Percentiles rank a stretch among this genome's conserved stretches.
Evolutionary conservation across 1,140 invertebrate genomes (phyloP).

Genomic region (Stegodyphus mimosarum): DNA sequence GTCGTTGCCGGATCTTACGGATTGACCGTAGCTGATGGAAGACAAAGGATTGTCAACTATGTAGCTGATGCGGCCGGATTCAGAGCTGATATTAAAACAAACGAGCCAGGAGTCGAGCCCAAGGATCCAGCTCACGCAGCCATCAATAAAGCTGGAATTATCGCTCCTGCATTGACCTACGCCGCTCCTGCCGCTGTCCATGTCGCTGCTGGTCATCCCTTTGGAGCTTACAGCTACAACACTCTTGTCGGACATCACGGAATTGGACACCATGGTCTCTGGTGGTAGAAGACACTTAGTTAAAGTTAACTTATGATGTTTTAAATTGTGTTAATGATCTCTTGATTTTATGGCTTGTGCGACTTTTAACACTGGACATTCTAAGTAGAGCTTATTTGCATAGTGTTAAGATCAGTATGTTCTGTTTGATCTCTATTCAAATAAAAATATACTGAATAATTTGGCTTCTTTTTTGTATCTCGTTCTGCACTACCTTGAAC

Average conservation of each 20-base stretch:
- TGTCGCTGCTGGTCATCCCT: conserved; percentile 45
- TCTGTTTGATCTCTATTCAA: no score
- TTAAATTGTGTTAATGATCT: no score
- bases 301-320: no score
- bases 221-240: conserved; percentile 39
- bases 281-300: neutral
- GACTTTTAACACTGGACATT: no score
- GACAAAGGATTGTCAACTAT: conserved; percentile 64
- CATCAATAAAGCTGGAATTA: conserved; percentile 59
- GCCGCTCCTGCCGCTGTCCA: neutral
- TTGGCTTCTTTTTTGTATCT: no score
- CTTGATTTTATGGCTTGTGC: no score
- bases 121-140: conserved; percentile 60
- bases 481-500: no score
- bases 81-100: conserved; percentile 62
- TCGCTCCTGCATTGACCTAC: neutral
- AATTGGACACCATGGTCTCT: conserved; percentile 6
- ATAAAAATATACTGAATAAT: no score
- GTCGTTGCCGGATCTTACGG: conserved; percentile 63
- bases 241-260: conserved; percentile 49
- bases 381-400: no score
- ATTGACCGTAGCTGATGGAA: conserved; percentile 63
- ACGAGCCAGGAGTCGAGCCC: conserved; percentile 62
- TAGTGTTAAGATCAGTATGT: no score
- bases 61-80: conserved; percentile 65